A percentile compares a stretch with the other conserved stretches of the same genome.
phyloP scores from a whole-genome alignment of 2,888 invertebrate species.

The Scaptomyza caliginosa region DNA sequence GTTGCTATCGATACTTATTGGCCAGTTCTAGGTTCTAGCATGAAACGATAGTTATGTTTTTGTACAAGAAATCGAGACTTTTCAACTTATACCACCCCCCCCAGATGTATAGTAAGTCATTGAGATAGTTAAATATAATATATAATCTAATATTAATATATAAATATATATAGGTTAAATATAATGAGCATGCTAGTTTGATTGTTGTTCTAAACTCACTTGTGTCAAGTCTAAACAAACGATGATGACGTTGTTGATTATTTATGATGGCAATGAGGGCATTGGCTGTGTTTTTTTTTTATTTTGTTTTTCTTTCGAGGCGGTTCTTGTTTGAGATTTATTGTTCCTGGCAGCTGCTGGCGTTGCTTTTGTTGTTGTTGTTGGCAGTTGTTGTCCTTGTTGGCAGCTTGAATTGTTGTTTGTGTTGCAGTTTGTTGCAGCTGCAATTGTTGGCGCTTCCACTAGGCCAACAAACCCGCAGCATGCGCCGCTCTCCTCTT shows the following conservation, averaged over 20 bases:
- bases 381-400: not conserved
- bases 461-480: constrained; percentile 55
- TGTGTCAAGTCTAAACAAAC: constrained; percentile 78
- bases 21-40: not conserved
- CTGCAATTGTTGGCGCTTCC: constrained; percentile 32
- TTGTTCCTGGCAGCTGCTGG: constrained; percentile 33
- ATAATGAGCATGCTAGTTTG: constrained; percentile 46
- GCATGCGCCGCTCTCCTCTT: constrained; percentile 57
- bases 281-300: constrained; percentile 76
- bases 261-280: constrained; percentile 76
- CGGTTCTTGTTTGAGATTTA: constrained; percentile 39
- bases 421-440: constrained; percentile 29
- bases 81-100: not conserved
- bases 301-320: too few relatives aligned
- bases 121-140: not conserved
- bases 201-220: constrained; percentile 65
- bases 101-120: not conserved
- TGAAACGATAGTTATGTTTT: not conserved
- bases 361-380: constrained; percentile 10
- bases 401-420: constrained; percentile 1
- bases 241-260: constrained; percentile 74
- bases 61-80: constrained; percentile 11
- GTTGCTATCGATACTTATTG: constrained; percentile 1
- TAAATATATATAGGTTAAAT: constrained; percentile 7
- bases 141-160: not conserved